Conservation (phyloP, 2,888 invertebrate genomes). For the Lysandra coridon region DNA sequence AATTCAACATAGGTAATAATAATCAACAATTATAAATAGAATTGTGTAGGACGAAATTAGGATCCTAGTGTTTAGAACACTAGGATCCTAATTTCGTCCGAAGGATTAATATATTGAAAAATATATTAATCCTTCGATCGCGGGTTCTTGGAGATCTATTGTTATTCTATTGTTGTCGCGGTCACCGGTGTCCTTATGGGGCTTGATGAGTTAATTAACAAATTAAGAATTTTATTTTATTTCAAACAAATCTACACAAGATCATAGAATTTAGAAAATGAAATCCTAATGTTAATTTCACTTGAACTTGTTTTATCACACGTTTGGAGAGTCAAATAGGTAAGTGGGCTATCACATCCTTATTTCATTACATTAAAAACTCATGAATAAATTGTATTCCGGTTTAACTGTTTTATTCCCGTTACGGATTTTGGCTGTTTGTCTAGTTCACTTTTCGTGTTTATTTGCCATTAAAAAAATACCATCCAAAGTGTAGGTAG, state of each 20-base stretch:
- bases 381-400: constrained; percentile 15
- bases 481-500: neutral
- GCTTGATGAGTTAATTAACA: no score
- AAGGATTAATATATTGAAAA: no score
- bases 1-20: no score
- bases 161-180: no score
- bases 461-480: neutral
- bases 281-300: neutral
- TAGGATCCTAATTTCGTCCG: no score
- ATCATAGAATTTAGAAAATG: neutral
- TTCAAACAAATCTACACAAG: neutral
- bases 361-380: neutral
- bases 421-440: constrained; percentile 1
- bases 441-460: constrained; percentile 8
- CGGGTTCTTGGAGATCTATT: no score
- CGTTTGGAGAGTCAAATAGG: neutral
- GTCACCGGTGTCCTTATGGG: no score
- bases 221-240: no score
- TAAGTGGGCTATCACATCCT: constrained; percentile 6
- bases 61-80: no score
- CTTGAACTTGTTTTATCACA: constrained; percentile 6
- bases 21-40: no score
- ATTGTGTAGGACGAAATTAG: no score
- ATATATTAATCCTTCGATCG: no score
- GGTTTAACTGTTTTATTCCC: constrained; percentile 21